phyloP scores from a whole-genome alignment of 2,113 vertebrate species.

The Mus musculus region GRCm39 chr16:97562501-97563000 shows the following conservation, averaged over 20 bases:
- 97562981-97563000: neutral
- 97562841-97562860: neutral
- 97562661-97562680: neutral
- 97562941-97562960: fast-evolving
- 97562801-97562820: neutral
- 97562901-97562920: neutral
- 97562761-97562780: neutral
- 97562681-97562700: neutral
- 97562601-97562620: neutral
- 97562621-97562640: neutral
- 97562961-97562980: neutral
- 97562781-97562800: neutral
- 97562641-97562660: neutral
- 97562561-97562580: neutral
- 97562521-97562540: neutral
- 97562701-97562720: neutral
- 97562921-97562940: neutral
- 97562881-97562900: neutral
- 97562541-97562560: neutral
- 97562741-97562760: neutral
- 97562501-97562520: neutral
- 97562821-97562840: neutral
- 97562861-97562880: neutral
- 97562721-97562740: too few relatives aligned
- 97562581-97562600: neutral